These are phyloP conservation scores for Melanaphis sacchari DNA, from an alignment of 1,140 invertebrate species.

Conservation along the genomic window DNA sequence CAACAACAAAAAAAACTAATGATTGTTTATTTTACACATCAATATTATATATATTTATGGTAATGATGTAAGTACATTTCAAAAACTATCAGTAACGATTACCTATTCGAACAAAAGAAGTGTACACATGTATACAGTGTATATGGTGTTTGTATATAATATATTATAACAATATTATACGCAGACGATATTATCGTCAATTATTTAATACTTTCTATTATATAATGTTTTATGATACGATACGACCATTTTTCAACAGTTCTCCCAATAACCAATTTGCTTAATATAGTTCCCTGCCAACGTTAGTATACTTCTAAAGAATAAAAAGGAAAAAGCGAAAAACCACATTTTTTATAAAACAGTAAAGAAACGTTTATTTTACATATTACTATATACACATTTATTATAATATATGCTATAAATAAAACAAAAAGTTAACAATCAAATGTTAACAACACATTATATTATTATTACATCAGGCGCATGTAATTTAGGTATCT, in stretches of 20 bases:
- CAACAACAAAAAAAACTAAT: background rate
- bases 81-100: background rate
- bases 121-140: background rate
- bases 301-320: background rate
- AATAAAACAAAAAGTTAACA: background rate
- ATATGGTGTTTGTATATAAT: background rate
- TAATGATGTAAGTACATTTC: background rate
- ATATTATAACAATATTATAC: background rate
- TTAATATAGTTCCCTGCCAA: background rate
- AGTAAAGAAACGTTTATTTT: background rate
- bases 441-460: background rate
- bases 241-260: too few relatives aligned
- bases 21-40: background rate
- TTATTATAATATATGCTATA: background rate
- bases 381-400: background rate
- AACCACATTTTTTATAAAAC: background rate
- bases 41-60: background rate
- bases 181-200: background rate
- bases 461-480: background rate
- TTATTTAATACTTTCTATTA: background rate
- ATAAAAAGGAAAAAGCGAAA: background rate
- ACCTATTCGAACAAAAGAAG: background rate
- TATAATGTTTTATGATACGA: too few relatives aligned
- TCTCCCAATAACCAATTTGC: background rate
- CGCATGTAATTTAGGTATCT: background rate